Evolutionary conservation across 2,797 vertebrate species (phyloP), one percentile per base, ranked within the genome.

Genomic region (Neomorphus geoffroyi): DNA sequence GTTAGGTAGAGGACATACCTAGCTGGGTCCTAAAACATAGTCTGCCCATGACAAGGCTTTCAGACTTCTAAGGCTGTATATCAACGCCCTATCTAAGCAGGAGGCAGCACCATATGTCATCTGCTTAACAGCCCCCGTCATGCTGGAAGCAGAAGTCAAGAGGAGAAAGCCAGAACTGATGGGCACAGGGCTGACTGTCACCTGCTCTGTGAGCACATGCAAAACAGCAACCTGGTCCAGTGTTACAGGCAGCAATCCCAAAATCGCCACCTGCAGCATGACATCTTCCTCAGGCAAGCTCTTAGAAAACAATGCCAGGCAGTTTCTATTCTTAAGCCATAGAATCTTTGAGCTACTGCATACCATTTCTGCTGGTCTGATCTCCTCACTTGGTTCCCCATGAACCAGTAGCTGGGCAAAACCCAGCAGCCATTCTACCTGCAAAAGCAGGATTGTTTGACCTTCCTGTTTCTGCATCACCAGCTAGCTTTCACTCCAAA

Each of bases 231-330:
- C 51, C 39, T 46, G 15, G 13, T 58, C 79, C 71, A 35, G 18
- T n/a, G 28, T 24, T 30, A 45, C 28, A 85, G 60, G 71, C 66
- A 93, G 64, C 70, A 51, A 39, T 82, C 45, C 80, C 78, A 73
- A 77, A 77, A 60, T 70, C 86, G 73, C 66, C 86, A 90, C 80
- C 92, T 95, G 86, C 88, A 92, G 45, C 86, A 80, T 27, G 43
- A 72, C 48, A 60, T 37, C 82, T 43, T 90, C 79, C 90, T 83
- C 33, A 39, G 86, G 79, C 66, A 33, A 81, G 80, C 6, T 18
- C 71, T 71, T 11, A 19, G 72, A 10, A 69, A 93, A 51, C 39
- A 77, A 5, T 7, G 3, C 56, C 64, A 70, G 56, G 73, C 16
- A 37, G 23, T 70, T 64, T 70, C 51, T 87, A 6, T 71, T 84